These are phyloP conservation scores for Mimumesa dahlbomi DNA, from an alignment of 2,888 invertebrate species.

Conservation along the genomic window DNA sequence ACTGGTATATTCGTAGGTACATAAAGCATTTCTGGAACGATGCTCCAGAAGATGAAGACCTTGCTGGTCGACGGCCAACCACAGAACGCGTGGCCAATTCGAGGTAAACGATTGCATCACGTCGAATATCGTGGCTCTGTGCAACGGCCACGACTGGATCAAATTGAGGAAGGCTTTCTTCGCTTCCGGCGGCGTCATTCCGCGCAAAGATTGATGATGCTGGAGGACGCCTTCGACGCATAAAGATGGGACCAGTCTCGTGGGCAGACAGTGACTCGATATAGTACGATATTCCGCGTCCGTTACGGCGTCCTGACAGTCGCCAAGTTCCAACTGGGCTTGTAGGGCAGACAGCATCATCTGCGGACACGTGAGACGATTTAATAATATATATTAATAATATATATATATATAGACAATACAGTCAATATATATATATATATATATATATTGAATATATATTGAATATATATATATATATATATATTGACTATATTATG, in stretches of 20 bases:
- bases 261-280: constrained; percentile 91
- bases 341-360: constrained; percentile 96
- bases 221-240: constrained; percentile 92
- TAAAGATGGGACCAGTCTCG: constrained; percentile 89
- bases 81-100: constrained; percentile 95
- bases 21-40: constrained; percentile 92
- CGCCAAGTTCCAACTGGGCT: constrained; percentile 95
- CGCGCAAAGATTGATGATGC: constrained; percentile 94
- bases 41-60: constrained; percentile 95
- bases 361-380: too few relatives aligned
- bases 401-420: too few relatives aligned
- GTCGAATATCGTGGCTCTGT: constrained; percentile 95
- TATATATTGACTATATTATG: too few relatives aligned
- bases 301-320: constrained; percentile 86
- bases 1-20: constrained; percentile 94
- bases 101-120: constrained; percentile 98
- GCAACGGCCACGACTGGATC: constrained; percentile 96
- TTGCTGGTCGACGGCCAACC: constrained; percentile 95
- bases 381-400: too few relatives aligned
- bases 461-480: too few relatives aligned
- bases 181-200: constrained; percentile 92
- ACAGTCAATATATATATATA: too few relatives aligned
- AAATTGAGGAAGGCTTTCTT: constrained; percentile 96
- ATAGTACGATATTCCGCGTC: constrained; percentile 84
- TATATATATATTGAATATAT: too few relatives aligned